Conservation (phyloP, 2,888 invertebrate genomes). For the Diaprepes abbreviatus region DNA sequence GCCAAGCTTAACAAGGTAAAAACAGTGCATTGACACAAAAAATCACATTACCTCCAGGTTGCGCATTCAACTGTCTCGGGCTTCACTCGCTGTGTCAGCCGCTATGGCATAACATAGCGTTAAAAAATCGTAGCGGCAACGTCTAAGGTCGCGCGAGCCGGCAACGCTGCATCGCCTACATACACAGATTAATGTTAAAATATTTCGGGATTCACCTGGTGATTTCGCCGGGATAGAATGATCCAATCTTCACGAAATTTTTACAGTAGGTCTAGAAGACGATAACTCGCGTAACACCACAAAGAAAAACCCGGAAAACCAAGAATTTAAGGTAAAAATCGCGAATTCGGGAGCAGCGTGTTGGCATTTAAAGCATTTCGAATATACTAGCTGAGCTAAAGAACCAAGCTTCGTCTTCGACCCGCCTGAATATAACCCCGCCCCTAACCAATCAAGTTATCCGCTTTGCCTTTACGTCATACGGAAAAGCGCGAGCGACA, state of each 20-base stretch:
- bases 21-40: slow-evolving; percentile 60
- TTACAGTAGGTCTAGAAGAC: slow-evolving; percentile 52
- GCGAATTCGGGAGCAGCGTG: slow-evolving; percentile 55
- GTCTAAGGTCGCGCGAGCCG: slow-evolving; percentile 51
- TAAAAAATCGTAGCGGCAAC: slow-evolving; percentile 52
- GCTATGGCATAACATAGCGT: slow-evolving; percentile 57
- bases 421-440: slow-evolving; percentile 62
- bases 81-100: slow-evolving; percentile 50
- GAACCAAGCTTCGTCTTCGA: slow-evolving; percentile 60
- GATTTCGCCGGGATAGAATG: slow-evolving; percentile 54
- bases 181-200: slow-evolving; percentile 64
- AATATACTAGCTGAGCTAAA: slow-evolving; percentile 56
- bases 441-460: slow-evolving; percentile 61
- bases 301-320: slow-evolving; percentile 53
- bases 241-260: slow-evolving; percentile 58
- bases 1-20: slow-evolving; percentile 45
- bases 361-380: slow-evolving; percentile 57
- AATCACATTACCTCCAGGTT: slow-evolving; percentile 63
- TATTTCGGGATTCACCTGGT: slow-evolving; percentile 58
- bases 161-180: slow-evolving; percentile 64
- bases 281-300: slow-evolving; percentile 50
- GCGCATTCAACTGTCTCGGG: slow-evolving; percentile 63
- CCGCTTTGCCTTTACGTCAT: slow-evolving; percentile 60
- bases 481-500: slow-evolving; percentile 55
- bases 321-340: slow-evolving; percentile 54